A percentile compares a stretch with the other conserved stretches of the same genome.
Evolutionary conservation across 2,888 invertebrate genomes (phyloP).

Genomic region (Neuroscelio doddi): DNA sequence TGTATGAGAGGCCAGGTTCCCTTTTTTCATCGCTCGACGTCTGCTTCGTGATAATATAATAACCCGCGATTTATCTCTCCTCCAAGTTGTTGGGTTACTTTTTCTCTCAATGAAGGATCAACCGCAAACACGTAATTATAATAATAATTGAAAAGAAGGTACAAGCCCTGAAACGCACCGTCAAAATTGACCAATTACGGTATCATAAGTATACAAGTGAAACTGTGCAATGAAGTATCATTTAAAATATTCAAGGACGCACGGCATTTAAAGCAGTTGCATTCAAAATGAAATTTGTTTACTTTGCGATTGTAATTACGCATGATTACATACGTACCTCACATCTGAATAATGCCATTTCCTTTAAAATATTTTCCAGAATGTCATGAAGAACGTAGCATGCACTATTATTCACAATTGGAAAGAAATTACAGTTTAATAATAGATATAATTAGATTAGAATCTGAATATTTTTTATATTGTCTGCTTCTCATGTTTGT

Average conservation of each 20-base stretch:
- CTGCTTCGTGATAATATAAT: conserved; percentile 27
- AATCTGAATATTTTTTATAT: no score
- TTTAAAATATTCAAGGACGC: not conserved
- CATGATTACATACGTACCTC: not conserved
- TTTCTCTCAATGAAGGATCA: not conserved
- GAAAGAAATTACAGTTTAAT: no score
- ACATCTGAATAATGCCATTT: not conserved
- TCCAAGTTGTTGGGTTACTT: not conserved
- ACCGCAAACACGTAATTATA: conserved; percentile 7
- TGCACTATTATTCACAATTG: no score
- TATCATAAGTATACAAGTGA: no score
- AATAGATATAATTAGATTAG: no score
- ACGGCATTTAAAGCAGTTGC: not conserved
- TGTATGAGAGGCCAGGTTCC: conserved; percentile 23
- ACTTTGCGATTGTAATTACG: not conserved
- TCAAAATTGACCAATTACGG: conserved; percentile 5
- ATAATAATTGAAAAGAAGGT: conserved; percentile 4
- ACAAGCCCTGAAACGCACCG: not conserved
- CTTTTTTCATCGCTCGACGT: conserved; percentile 17
- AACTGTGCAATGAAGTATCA: not conserved
- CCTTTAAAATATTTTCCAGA: no score
- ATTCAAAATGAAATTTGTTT: not conserved
- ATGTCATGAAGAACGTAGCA: no score
- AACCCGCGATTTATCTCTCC: conserved; percentile 12
- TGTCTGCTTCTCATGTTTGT: no score